Base-by-base conservation (phyloP, 2,113 vertebrate genomes). In the Rhipidura dahli region DNA sequence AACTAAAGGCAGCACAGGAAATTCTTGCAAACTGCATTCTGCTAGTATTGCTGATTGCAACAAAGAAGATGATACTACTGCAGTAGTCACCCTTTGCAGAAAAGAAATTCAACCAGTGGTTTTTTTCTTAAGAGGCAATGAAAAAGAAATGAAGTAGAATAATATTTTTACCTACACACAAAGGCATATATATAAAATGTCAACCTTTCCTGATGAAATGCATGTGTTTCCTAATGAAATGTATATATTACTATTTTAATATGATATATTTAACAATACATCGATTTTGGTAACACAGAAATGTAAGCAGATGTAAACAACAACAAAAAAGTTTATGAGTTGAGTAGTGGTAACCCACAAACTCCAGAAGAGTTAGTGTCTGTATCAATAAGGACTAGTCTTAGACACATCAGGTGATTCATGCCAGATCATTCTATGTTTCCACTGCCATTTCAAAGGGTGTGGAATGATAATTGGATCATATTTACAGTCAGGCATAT, bases 221-320 rank as follows among this genome's bases (percentile, higher is more conserved):
- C 18, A 11, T 59, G 10, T 73, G 24, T 65, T 85, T 60, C 23
- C 39, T 14, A 13, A 30, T n/a, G 1, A 78, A 24, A 80, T 47
- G 7, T 18, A 17, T 28, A 21, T 24, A 12, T 63, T 5, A 0
- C 0, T 73, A 51, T 35, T 82, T 63, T 35, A 70, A 20, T 39
- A 44, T 7, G 0, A 1, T 1, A 7, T 8, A 42, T 79, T 70
- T 21, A 76, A 49, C 4, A 63, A 20, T 27, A 45, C 1, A 17
- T 50, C 79, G 4, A 51, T 66, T 88, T 83, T 51, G 17, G 44
- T 63, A 53, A 39, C 18, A 57, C 7, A 33, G 24, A 80, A 76
- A 76, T 31, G 7, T 28, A 23, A 59, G 37, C 3, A 56, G 35
- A 61, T 63, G 11, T 28, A 53, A 56, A 28, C 8, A 59, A n/a